Percentiles rank a stretch among this genome's conserved stretches.
Conservation (phyloP, 1,140 invertebrate species). For the Ceratosolen solmsi region DNA sequence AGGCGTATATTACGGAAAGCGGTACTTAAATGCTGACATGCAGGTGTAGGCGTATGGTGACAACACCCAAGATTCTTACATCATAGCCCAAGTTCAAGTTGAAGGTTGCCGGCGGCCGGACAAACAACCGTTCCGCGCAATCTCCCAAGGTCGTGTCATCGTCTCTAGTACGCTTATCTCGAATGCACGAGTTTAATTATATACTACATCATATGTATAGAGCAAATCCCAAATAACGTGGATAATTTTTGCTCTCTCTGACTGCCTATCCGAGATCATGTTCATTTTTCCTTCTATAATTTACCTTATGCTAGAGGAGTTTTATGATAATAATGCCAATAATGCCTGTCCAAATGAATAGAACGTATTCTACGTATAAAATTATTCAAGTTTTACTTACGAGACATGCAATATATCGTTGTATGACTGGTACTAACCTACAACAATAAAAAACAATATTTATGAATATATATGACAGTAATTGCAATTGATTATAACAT, state of each 20-base stretch:
- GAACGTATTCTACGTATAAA: too few relatives aligned
- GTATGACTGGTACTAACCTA: neutral
- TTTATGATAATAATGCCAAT: too few relatives aligned
- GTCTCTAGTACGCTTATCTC: neutral
- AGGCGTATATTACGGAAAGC: neutral
- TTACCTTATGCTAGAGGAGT: too few relatives aligned
- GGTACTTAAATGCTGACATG: neutral
- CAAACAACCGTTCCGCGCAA: neutral
- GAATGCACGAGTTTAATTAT: too few relatives aligned
- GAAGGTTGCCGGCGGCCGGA: constrained; percentile 42
- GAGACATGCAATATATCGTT: neutral
- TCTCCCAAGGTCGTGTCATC: neutral
- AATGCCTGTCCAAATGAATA: too few relatives aligned
- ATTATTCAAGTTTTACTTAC: too few relatives aligned
- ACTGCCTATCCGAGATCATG: too few relatives aligned
- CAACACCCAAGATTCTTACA: constrained; percentile 9
- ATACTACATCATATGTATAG: too few relatives aligned
- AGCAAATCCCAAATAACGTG: too few relatives aligned
- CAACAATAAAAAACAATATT: neutral
- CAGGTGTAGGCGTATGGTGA: neutral
- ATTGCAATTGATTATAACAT: too few relatives aligned
- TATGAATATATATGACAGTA: neutral
- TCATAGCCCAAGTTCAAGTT: constrained; percentile 50
- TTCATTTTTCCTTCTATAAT: too few relatives aligned
- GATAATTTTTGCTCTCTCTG: too few relatives aligned